These are phyloP conservation scores for Alosa sapidissima DNA, from an alignment of 2,797 vertebrate species.

Conservation along the genomic window DNA sequence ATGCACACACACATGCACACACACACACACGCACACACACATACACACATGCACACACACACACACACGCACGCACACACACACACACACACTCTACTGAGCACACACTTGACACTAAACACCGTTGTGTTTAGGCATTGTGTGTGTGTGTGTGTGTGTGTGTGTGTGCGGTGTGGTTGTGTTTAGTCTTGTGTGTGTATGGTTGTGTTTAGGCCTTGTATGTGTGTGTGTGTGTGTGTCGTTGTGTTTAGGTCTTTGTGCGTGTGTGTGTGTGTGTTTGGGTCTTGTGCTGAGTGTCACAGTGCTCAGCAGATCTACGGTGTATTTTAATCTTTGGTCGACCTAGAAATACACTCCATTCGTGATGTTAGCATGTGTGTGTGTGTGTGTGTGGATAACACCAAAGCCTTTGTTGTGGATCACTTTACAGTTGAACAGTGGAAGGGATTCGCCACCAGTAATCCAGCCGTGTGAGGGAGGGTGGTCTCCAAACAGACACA, in stretches of 20 bases:
- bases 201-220: too few species aligned
- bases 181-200: too few species aligned
- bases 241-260: too few species aligned
- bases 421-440: background rate
- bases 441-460: background rate
- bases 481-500: background rate
- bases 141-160: too few species aligned
- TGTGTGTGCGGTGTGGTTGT: too few species aligned
- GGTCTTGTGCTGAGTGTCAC: background rate
- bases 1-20: constrained; percentile 2
- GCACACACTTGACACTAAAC: too few species aligned
- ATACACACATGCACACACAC: too few species aligned
- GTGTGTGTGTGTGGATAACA: background rate
- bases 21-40: background rate
- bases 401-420: background rate
- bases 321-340: constrained; percentile 36
- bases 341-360: constrained; percentile 31
- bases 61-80: too few species aligned
- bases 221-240: too few species aligned
- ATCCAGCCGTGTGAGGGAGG: background rate
- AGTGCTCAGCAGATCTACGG: background rate
- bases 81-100: too few species aligned
- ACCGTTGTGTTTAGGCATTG: too few species aligned
- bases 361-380: background rate
- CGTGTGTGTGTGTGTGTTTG: background rate